Evolutionary conservation across 2,888 invertebrate genomes (phyloP), one percentile per base, ranked within the genome.

Genomic region (Megaustenia siamemsis): DNA sequence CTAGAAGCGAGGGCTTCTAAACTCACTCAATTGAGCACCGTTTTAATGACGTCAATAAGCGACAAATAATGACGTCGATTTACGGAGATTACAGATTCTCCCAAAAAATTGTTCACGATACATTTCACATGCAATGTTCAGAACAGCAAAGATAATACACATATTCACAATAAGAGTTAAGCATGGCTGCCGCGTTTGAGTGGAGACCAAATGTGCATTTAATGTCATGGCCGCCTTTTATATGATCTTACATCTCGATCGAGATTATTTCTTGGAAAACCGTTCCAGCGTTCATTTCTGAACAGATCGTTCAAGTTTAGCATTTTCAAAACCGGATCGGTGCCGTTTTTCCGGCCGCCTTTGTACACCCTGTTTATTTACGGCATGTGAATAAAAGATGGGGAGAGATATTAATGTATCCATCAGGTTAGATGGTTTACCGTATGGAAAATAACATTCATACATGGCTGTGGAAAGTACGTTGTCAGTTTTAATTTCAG

Each of bases 41-140:
- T 24, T 38, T 40, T 76, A 38, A 38, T 60, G 76, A 77, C 76
- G 76, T 77, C 56, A 77, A 60, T 60, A 77, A 60, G 18, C 76
- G 76, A 60, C 10, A 77, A 77, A 77, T 77, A 77, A 77, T 77
- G 76, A 77, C 56, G 76, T 56, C 56, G 12, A 60, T 77, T 60
- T 12, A 45, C 60, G 24, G 35, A 53, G 10, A 56, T 60, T 77
- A 77, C n/a, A 38, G 76, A 12, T 32, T n/a, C 6, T 4, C 56
- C 38, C 35, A 56, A 77, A 28, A 77, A 40, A n/a, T 60, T 38
- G 24, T 40, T 35, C 1, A 8, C 56, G 40, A 66, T 28, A 63
- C 66, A 0, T 40, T 66, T 43, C 78, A 43, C 63, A 24, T 32
- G n/a, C 43, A 15, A 28, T 63, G 40, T 78, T 66, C n/a, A 63